Base-by-base conservation (phyloP, 2,113 vertebrate genomes). In the Neopipo cinnamomea region DNA sequence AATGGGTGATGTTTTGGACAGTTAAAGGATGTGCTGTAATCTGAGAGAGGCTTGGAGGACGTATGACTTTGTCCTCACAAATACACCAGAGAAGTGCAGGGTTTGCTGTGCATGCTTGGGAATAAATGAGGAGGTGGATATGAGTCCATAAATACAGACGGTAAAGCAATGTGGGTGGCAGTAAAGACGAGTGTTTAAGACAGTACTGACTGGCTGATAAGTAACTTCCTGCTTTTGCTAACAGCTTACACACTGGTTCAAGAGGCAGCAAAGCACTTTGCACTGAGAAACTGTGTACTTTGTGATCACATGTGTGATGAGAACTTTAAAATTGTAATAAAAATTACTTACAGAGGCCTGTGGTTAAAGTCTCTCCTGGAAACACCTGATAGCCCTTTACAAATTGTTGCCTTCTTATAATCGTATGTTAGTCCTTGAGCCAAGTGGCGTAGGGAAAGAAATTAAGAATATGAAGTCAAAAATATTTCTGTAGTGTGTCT, bases 301-400 rank as follows among this genome's bases (percentile, higher is more conserved):
- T 4, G 2, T 93, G 83, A 53, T 89, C 79, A 77, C 3, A 0
- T 86, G 42, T 91, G 85, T 85, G 80, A 68, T 82, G 90, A 88
- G 72, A 95, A 79, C 67, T 94, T 92, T n/a, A 22, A 65, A 89
- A 96, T 21, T 37, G 17, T 65, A 96, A 96, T 96, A 96, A 96
- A 97, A 86, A 41, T 44, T 66, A 82, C 47, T 94, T 85, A 58
- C 12, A 4, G 80, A 91, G 80, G 44, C 58, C 73, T 92, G 92
- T 91, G 65, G 70, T 84, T 96, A 28, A 95, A 89, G 56, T 96
- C 41, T 96, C 28, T 85, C 30, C 70, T 95, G 85, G 65, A 74
- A 91, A 84, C 58, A 24, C 56, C 42, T 59, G 52, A 41, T 70
- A 92, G 56, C 37, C 24, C 15, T 84, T 93, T 71, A 68, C 24